Base-by-base conservation (phyloP, 2,797 vertebrate genomes). In the Distichodus sexfasciatus region DNA sequence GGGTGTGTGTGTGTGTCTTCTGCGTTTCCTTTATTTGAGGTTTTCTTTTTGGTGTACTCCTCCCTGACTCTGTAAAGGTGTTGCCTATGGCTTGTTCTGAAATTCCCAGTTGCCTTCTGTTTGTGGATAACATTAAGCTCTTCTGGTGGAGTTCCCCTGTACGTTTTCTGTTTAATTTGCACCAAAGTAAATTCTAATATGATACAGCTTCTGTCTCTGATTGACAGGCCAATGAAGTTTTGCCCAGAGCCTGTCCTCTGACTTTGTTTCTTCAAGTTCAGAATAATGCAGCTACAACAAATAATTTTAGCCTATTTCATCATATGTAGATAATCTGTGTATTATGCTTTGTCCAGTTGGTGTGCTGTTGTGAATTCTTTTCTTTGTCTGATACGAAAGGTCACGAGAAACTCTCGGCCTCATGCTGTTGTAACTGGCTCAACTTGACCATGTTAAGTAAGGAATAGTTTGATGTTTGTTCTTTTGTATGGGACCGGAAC, bases 401-500 rank as follows among this genome's bases (percentile, higher is more conserved):
- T 40, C 74, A 65, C 73, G 73, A 77, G 67, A 69, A n/a, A 31
- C 47, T 35, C 69, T 26, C 69, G 38, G 43, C 2, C 36, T 74
- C 38, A 24, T 33, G 35, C 50, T 47, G 43, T 76, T 44, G 75
- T 58, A 40, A 60, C 71, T 57, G 74, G 69, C 79, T 76, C 72
- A 74, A 68, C 69, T 73, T 76, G 73, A 78, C 59, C 58, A 51
- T 71, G 66, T 71, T 44, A 28, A 24, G 46, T 64, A 66, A 40
- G 48, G 66, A 54, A 28, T 55, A 35, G 59, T 28, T 31, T 51
- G 8, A 28, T 43, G 12, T 41, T 28, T 17, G 17, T 33, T 46
- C 47, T 76, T 60, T 73, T 60, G 55, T 64, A 65, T 73, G 51
- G 78, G 79, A 80, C 80, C 50, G 69, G 26, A 43, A 76, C 69